Evolutionary conservation across 2,113 vertebrate genomes (phyloP), one percentile per base, ranked within the genome.

Genomic region (Ancistrus triradiatus): DNA sequence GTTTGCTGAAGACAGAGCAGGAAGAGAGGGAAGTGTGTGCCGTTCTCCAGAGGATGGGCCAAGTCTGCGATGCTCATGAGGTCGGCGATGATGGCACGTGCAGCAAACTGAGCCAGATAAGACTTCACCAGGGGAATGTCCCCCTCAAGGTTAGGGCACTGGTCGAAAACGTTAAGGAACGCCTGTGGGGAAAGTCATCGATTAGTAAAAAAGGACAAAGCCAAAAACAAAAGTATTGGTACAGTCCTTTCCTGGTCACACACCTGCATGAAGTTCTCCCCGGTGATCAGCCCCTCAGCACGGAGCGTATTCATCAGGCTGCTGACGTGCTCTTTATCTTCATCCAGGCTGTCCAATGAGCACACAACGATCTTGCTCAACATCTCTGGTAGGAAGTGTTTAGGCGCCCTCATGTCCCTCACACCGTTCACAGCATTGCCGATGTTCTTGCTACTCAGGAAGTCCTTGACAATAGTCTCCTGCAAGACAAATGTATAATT

Each of bases 191-290:
- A 57, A n/a, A 10, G n/a, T 1, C 7, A 18, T 1, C n/a, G n/a
- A n/a, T n/a, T n/a, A n/a, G n/a, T n/a, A 2, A 19, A 24, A 2
- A 21, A 6, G 42, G 8, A 31, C 1, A 33, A 4, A 10, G 15
- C 9, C 1, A 24, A 2, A 1, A 10, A 27, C n/a, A n/a, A n/a
- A n/a, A n/a, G n/a, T n/a, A n/a, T n/a, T n/a, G n/a, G n/a, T n/a
- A n/a, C n/a, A n/a, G n/a, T n/a, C n/a, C n/a, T n/a, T n/a, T n/a
- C n/a, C n/a, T n/a, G n/a, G n/a, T n/a, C 8, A 73, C 74, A 47
- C 80, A 98, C 96, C 95, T 95, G 95, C 93, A 99, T 95, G 78
- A 98, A 99, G 88, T 91, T 94, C 82, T 99, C 96, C 58, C 90
- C 95, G 4, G 91, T 92, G 80, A 96, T 89, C 76, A 99, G 90